phyloP scores from a whole-genome alignment of 2,888 invertebrate species.

The Molorchus minor region DNA sequence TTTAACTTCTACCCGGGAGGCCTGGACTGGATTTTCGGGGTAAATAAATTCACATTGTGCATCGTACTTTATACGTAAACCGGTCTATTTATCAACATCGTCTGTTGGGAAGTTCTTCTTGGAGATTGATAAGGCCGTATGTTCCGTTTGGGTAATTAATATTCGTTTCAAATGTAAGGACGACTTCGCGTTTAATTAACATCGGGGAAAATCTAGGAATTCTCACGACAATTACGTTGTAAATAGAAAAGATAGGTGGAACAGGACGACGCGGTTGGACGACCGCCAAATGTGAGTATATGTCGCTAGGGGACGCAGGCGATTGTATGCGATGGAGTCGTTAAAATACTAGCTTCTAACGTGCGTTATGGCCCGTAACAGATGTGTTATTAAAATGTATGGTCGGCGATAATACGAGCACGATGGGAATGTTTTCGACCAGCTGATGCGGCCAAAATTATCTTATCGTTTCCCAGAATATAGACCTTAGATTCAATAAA shows the following conservation, averaged over 20 bases:
- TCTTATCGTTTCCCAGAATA: too few relatives aligned
- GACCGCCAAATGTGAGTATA: conserved; percentile 1
- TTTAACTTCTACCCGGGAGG: conserved; percentile 49
- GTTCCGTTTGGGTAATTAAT: conserved; percentile 19
- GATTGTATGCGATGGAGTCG: neutral
- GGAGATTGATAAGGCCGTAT: conserved; percentile 17
- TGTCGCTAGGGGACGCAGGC: neutral
- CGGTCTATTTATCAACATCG: conserved; percentile 40
- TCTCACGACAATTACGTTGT: conserved; percentile 1
- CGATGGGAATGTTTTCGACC: too few relatives aligned
- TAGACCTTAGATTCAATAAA: too few relatives aligned
- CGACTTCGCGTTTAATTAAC: conserved; percentile 13
- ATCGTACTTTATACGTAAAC: conserved; percentile 34
- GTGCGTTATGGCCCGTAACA: neutral
- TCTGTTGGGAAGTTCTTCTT: conserved; percentile 25
- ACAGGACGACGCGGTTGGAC: neutral
- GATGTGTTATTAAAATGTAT: neutral
- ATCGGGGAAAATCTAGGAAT: neutral
- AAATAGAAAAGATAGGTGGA: conserved; percentile 12
- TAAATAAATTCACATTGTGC: conserved; percentile 53
- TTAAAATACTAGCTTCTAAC: neutral
- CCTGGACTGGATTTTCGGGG: conserved; percentile 51
- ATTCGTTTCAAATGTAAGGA: conserved; percentile 1
- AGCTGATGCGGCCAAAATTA: too few relatives aligned
- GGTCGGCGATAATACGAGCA: too few relatives aligned